phyloP scores from a whole-genome alignment of 92 coral and sea anemone species.

The Diadumene lineata region DNA sequence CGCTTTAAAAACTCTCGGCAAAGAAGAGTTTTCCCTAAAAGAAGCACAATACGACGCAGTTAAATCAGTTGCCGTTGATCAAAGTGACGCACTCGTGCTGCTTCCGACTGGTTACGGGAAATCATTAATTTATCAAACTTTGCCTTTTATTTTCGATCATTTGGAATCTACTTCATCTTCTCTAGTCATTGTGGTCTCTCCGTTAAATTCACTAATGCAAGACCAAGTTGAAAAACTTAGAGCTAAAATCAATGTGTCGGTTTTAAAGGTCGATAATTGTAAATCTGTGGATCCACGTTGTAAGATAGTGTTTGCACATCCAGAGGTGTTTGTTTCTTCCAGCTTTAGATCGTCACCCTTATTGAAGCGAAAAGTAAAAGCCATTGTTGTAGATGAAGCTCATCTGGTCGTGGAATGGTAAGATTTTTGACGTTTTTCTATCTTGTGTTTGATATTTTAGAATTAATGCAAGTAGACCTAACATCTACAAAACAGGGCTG shows the following conservation, averaged over 20 bases:
- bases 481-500: background rate
- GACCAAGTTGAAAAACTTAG: background rate
- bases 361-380: slow-evolving; percentile 18
- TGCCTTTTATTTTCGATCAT: background rate
- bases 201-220: background rate
- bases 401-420: slow-evolving; percentile 32
- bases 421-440: background rate
- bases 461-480: too few relatives aligned
- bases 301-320: background rate
- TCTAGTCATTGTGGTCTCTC: background rate
- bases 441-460: too few relatives aligned
- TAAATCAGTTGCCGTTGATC: background rate
- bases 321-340: background rate
- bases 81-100: background rate
- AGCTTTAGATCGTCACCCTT: too few relatives aligned
- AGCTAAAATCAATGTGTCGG: background rate
- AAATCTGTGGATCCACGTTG: background rate
- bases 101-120: background rate
- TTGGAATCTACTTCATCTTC: background rate
- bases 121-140: background rate
- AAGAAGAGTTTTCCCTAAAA: background rate
- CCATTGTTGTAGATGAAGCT: slow-evolving; percentile 15
- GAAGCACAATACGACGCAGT: background rate
- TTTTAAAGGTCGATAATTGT: background rate
- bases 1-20: background rate